phyloP scores from a whole-genome alignment of 2,888 invertebrate species.

The Eupithecia vulgata region DNA sequence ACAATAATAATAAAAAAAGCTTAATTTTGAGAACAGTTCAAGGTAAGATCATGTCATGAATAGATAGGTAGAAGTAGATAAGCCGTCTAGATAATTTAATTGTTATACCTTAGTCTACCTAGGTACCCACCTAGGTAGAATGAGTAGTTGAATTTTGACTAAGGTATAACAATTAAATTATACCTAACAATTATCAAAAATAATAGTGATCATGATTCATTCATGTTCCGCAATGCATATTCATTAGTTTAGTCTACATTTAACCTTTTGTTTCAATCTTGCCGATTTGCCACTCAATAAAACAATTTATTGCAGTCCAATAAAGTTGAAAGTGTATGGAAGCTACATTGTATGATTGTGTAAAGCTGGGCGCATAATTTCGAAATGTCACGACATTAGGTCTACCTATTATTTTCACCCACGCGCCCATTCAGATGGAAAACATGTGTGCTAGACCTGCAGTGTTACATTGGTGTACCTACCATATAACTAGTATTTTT shows the following conservation, averaged over 20 bases:
- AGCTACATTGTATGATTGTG: constrained; percentile 25
- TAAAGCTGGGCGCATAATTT: constrained; percentile 55
- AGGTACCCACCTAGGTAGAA: too few relatives aligned
- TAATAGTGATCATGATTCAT: constrained; percentile 16
- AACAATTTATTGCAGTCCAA: constrained; percentile 17
- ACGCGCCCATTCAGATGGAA: constrained; percentile 66
- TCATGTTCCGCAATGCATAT: constrained; percentile 14
- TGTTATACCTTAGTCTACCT: not conserved
- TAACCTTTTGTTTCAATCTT: constrained; percentile 18
- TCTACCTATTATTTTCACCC: constrained; percentile 71
- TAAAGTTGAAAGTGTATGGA: constrained; percentile 26
- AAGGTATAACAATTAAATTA: too few relatives aligned
- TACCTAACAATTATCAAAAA: too few relatives aligned
- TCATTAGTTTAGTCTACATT: constrained; percentile 17
- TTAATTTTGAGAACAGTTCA: too few relatives aligned
- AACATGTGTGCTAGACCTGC: constrained; percentile 47
- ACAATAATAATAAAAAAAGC: too few relatives aligned
- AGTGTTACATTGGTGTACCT: not conserved
- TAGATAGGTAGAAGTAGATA: too few relatives aligned
- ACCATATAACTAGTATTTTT: not conserved
- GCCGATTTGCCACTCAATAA: constrained; percentile 19
- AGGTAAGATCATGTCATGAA: too few relatives aligned
- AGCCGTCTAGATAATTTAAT: not conserved
- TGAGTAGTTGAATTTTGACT: too few relatives aligned
- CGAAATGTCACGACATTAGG: constrained; percentile 71